phyloP scores from a whole-genome alignment of 2,797 vertebrate genomes.

The Premnoplex brunnescens region DNA sequence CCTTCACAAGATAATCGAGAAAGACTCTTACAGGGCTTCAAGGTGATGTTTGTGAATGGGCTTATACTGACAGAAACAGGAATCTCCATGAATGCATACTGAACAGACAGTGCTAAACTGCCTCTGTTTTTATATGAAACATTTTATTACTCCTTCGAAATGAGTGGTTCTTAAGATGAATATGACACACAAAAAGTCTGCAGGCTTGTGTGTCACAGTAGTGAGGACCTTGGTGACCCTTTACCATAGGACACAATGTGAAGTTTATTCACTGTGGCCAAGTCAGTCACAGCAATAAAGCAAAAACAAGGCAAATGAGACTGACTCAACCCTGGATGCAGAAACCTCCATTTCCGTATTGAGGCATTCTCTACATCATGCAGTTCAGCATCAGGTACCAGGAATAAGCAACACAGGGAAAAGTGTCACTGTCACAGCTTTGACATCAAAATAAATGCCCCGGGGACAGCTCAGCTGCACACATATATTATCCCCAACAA shows the following conservation, averaged over 20 bases:
- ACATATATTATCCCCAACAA: not conserved
- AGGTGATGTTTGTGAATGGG: not conserved
- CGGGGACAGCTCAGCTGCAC: not conserved
- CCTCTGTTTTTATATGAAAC: not conserved
- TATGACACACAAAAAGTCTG: not conserved
- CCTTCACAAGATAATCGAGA: not conserved
- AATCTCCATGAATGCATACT: not conserved
- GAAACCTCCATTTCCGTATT: not conserved
- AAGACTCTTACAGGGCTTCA: not conserved
- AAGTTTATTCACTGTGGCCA: not conserved
- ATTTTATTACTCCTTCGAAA: not conserved
- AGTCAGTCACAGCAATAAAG: not conserved
- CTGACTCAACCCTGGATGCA: not conserved
- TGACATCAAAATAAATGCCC: not conserved
- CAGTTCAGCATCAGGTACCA: not conserved
- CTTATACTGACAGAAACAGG: not conserved
- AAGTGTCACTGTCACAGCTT: not conserved
- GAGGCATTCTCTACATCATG: not conserved
- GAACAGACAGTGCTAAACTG: not conserved
- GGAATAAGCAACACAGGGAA: accelerated
- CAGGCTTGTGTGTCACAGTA: not conserved
- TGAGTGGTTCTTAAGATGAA: not conserved
- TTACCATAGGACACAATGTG: not conserved
- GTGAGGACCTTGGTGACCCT: not conserved
- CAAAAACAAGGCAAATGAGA: not conserved